Evolutionary conservation across 2,113 vertebrate species (phyloP).

Genomic region (Engraulis encrasicolus): DNA sequence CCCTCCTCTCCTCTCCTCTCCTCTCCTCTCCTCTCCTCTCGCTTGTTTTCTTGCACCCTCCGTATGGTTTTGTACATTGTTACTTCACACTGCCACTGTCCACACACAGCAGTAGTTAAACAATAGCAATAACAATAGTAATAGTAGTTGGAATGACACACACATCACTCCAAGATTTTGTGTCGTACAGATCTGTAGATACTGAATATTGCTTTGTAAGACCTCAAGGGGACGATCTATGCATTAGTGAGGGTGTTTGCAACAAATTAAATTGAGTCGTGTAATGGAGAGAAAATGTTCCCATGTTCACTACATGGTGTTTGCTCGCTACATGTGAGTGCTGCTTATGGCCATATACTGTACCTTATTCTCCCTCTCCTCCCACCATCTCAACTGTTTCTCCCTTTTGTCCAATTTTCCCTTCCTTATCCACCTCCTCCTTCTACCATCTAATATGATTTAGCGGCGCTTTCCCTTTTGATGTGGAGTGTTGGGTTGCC

Average conservation of each 20-base stretch:
- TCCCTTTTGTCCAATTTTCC: background rate
- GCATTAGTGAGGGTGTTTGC: no score
- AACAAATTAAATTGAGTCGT: background rate
- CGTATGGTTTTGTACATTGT: background rate
- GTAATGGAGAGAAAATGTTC: background rate
- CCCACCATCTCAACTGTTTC: background rate
- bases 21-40: no score
- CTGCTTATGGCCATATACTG: background rate
- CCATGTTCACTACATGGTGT: background rate
- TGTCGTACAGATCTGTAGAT: no score
- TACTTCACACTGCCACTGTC: background rate
- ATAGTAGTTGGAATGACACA: no score
- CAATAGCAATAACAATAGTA: no score
- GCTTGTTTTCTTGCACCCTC: background rate
- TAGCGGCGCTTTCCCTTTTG: background rate
- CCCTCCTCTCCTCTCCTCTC: conserved; percentile 20
- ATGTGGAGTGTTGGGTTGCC: conserved; percentile 18
- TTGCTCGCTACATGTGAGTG: background rate
- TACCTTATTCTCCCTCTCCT: background rate
- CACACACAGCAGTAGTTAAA: no score
- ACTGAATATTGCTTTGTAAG: no score
- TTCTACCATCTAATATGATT: background rate
- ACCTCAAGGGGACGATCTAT: no score
- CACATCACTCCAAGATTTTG: no score
- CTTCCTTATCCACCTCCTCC: background rate